Evolutionary conservation across 2,888 invertebrate genomes (phyloP).

Genomic region (Heliconius aoede): DNA sequence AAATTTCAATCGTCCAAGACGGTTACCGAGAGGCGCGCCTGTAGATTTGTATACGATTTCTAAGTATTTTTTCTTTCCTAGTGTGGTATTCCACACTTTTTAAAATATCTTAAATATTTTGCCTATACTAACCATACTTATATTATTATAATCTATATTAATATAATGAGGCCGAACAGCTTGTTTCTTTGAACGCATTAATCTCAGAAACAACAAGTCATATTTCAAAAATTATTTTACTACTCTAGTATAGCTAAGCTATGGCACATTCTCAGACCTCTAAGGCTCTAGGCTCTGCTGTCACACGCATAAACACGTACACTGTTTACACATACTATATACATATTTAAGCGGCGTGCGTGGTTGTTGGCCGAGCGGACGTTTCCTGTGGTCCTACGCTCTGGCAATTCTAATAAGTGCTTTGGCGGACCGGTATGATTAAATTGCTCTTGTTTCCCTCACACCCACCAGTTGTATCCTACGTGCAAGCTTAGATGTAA

Average conservation of each 20-base stretch:
- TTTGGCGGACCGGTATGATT: constrained; percentile 44
- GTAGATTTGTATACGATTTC: too few species aligned
- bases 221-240: too few species aligned
- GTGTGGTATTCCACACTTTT: too few species aligned
- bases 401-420: constrained; percentile 68
- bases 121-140: not conserved
- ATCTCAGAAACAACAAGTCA: not conserved
- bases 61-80: too few species aligned
- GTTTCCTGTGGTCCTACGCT: constrained; percentile 61
- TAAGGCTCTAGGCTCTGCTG: not conserved
- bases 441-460: constrained; percentile 47
- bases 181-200: not conserved
- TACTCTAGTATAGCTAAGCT: too few species aligned
- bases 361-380: constrained; percentile 36
- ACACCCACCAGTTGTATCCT: constrained; percentile 46
- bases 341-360: constrained; percentile 26
- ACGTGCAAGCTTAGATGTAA: constrained; percentile 22
- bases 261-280: too few species aligned
- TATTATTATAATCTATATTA: not conserved
- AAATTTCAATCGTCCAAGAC: too few species aligned
- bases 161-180: not conserved
- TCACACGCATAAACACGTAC: not conserved
- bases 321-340: not conserved
- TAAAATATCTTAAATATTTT: too few species aligned
- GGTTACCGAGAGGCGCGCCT: too few species aligned